phyloP scores from a whole-genome alignment of 2,797 vertebrate genomes.

The Zalophus californianus region DNA sequence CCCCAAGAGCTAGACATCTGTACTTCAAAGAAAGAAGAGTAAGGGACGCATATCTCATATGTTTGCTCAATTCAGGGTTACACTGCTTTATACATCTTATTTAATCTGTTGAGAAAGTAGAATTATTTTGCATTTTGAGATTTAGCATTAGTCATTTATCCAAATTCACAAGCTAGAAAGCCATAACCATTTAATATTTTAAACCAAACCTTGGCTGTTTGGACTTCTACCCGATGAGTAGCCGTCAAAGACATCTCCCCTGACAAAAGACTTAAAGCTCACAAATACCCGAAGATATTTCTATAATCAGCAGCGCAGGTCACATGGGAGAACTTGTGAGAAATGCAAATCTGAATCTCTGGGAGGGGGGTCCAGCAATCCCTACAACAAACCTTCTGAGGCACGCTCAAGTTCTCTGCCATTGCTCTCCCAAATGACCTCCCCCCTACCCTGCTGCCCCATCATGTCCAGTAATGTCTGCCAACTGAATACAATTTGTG shows the following conservation, averaged over 20 bases:
- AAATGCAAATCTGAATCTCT: background rate
- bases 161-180: background rate
- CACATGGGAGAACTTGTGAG: background rate
- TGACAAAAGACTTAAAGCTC: background rate
- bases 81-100: background rate
- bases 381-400: background rate
- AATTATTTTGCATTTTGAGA: background rate
- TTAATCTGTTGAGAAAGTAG: background rate
- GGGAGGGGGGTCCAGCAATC: background rate
- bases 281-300: background rate
- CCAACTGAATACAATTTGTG: background rate
- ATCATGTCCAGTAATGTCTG: background rate
- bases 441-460: accelerated
- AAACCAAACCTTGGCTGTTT: background rate
- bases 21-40: background rate
- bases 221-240: background rate
- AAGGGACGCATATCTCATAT: background rate
- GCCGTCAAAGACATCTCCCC: background rate
- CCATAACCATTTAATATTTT: background rate
- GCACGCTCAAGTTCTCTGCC: background rate
- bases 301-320: background rate
- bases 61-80: background rate
- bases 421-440: background rate
- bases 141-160: background rate
- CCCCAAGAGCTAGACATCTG: background rate